Base-by-base conservation (phyloP, 2,113 vertebrate species). In the Pogonocichla stellata region DNA sequence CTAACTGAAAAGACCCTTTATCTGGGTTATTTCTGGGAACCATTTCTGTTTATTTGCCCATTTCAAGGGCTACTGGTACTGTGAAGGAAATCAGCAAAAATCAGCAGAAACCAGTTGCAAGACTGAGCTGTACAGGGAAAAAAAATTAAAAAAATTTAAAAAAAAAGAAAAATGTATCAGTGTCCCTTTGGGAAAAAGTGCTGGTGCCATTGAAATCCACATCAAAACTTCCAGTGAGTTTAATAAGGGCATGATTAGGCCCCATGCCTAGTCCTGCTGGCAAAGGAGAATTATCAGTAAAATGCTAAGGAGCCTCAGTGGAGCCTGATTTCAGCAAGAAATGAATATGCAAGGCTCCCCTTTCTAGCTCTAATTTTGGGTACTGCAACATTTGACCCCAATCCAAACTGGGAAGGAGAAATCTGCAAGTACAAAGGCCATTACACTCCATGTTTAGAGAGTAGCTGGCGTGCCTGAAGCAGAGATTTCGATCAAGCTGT, bases 141-240 rank as follows among this genome's bases (percentile, higher is more conserved):
- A 23, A 23, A 50, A 60, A 5, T 14, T 5, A 23, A 1, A 5
- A 6, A 20, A 1, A 1, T 6, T 10, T 12, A 24, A 48, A 5
- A 45, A 20, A 3, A 20, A 45, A 45, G 2, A 45, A 19, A 45
- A 19, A 45, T 10, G 9, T 5, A 20, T 18, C n/a, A 24, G 23
- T 3, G 26, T 74, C 53, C 65, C 53, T 81, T 82, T 82, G 66
- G 87, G 61, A 38, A 61, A 89, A 90, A 54, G 48, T 12, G 20
- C 45, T 91, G 70, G 25, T 95, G 70, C 93, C 84, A 36, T 69
- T 94, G 78, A 94, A 95, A 85, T 72, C 81, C 94, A 91, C 81
- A 94, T 91, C 84, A 96, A 94, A 97, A 95, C 84, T 82, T 69
- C 14, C 66, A 94, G 26, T 40, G 42, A 82, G 24, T 95, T 95